Base-by-base conservation (phyloP, 2,888 invertebrate genomes). In the Ecliptopera silaceata region DNA sequence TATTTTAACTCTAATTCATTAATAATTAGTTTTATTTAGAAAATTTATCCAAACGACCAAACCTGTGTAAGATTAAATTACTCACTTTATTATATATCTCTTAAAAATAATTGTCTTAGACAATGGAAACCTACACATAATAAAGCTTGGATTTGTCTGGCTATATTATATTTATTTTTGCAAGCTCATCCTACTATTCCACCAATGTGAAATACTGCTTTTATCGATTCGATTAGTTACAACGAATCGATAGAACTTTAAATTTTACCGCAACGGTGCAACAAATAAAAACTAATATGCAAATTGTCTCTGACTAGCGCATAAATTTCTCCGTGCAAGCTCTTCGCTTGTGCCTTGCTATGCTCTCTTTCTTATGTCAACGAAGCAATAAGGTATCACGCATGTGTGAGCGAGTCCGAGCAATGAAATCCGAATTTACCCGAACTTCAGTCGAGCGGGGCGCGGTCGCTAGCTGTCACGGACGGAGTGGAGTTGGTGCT, bases 391-490 rank as follows among this genome's bases (percentile, higher is more conserved):
- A n/a, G n/a, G n/a, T n/a, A n/a, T 82, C 77, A 88, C 88, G 89
- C 89, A 88, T 88, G 89, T 88, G 89, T 88, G 85, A 87, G 86
- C 89, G 87, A 90, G 87, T 65, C 72, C 80, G 86, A 82, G 81
- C 88, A 89, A 87, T 86, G 75, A 76, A 75, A 74, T 73, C 88
- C 89, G 90, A 89, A 82, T 80, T 81, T 74, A 74, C 70, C 88
- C 90, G 91, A 89, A 85, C 87, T 86, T 89, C 91, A 91, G 91
- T 91, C 88, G 89, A 91, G 91, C 90, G 91, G 90, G 91, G 91
- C 91, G 92, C 92, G 92, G 92, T 92, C 92, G 92, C 26, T 26
- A 26, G 26, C 90, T 88, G 92, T 92, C 92, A 92, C 90, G 89
- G 41, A 56, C 34, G 17, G 89, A 91, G 85, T 77, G 84, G 84